Base-by-base conservation (phyloP, 92 coral and sea anemone species). In the Palythoa heliodiscus region DNA sequence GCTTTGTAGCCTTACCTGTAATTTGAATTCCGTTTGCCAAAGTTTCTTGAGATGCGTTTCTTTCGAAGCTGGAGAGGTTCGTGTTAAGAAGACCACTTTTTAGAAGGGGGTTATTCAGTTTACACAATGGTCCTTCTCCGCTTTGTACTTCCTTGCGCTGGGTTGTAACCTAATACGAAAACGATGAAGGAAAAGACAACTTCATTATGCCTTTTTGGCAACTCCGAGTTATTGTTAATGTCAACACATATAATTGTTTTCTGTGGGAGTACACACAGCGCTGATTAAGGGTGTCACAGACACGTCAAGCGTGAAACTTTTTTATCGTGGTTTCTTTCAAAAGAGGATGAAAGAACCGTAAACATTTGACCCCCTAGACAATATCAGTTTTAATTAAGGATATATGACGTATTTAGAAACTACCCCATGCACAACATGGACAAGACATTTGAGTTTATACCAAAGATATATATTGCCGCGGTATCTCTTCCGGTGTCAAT, bases 121-220 rank as follows among this genome's bases (percentile, higher is more conserved):
- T 19, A 4, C 25, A 63, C 35, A 63, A 63, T n/a, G 69, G 25
- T 23, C n/a, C 23, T 63, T 63, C 69, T 17, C 8, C 8, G 69
- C 25, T 23, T 63, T 19, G 10, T 7, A 63, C 69, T 63, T 17
- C 11, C 25, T 63, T 19, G n/a, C 23, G 4, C 69, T 63, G n/a
- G 25, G 6, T 63, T 23, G 69, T 63, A 63, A 63, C 9, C 69
- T 63, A 63, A 63, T 63, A 63, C 25, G 8, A 63, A 63, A 23
- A 63, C 23, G 69, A 4, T 19, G 11, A 63, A 3, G 11, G 25
- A n/a, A 63, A 63, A 63, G 11, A 63, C 25, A 63, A 63, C 29
- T n/a, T 63, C 29, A 63, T 63, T 63, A 63, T 63, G 69, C 24
- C 69, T 63, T 63, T 61, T 63, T 63, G 69, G 69, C 69, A 63